Evolutionary conservation across 2,797 vertebrate genomes (phyloP), one percentile per base, ranked within the genome.

Genomic region (Acipenser transmontanus): DNA sequence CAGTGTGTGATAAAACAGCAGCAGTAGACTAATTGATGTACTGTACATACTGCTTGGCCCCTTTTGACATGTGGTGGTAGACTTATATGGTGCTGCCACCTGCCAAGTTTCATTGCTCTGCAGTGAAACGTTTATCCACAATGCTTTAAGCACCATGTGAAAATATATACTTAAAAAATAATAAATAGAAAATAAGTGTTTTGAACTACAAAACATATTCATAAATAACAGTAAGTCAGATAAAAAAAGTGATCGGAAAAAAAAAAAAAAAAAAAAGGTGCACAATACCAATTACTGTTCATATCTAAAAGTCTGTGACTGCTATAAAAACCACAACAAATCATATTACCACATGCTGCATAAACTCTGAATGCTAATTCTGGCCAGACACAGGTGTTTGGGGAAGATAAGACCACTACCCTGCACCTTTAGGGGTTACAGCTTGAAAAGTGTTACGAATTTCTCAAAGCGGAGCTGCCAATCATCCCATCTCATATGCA

Each of bases 311-410:
- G 71, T 73, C 77, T 66, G 70, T 75, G 74, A 76, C 68, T 66
- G 76, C 74, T 71, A 59, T 83, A 72, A 81, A 78, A 75, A 70
- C 72, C 73, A 85, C 86, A 85, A 86, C 75, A 85, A 76, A 88
- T 71, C 75, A 76, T 80, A 82, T 85, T 89, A 87, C 89, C 82
- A 80, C 78, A 78, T 87, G 78, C 75, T 80, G 73, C 1, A 12
- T 34, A 72, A 77, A 71, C 73, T 70, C 52, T 79, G 80, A 84
- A 84, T 69, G 65, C 70, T 66, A 76, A 86, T 73, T 70, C 72
- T 77, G 76, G 77, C 57, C 72, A 77, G 69, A 66, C 76, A 80
- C 83, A 85, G 78, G 81, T 87, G 84, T 74, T 78, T 70, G 68
- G 34, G 12, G 61, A 63, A 73, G 77, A 82, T 85, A 81, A 90